phyloP scores from a whole-genome alignment of 2,797 vertebrate genomes.

The Dipus sagitta region DNA sequence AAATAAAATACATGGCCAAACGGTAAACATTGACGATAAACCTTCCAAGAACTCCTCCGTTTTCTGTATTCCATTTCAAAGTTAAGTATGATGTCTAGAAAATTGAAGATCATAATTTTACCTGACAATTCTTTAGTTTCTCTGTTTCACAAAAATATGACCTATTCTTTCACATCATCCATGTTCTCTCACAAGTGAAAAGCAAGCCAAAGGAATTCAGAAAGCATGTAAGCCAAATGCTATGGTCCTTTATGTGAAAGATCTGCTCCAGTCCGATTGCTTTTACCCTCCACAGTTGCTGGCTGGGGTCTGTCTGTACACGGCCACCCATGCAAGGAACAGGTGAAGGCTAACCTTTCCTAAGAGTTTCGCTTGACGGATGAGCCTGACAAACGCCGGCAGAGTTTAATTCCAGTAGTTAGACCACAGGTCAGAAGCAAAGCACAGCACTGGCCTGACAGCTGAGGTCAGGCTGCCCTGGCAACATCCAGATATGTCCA shows the following conservation, averaged over 20 bases:
- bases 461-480: background rate
- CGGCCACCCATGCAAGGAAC: background rate
- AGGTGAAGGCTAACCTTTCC: background rate
- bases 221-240: background rate
- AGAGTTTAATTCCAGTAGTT: background rate
- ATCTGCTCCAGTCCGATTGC: background rate
- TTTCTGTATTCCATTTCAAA: slow-evolving; percentile 52
- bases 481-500: background rate
- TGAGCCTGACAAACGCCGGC: background rate
- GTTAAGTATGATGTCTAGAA: background rate
- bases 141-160: background rate
- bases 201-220: background rate
- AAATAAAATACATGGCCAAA: slow-evolving; percentile 65
- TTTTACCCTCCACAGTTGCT: background rate
- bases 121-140: slow-evolving; percentile 31
- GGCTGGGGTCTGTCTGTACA: background rate
- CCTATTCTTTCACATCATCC: background rate
- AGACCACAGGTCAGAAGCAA: background rate
- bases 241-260: background rate
- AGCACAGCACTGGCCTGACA: background rate
- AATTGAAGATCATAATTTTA: slow-evolving; percentile 43
- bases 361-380: slow-evolving; percentile 16
- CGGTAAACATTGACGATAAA: slow-evolving; percentile 70
- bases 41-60: background rate
- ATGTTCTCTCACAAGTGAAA: slow-evolving; percentile 1